Evolutionary conservation across 2,888 invertebrate genomes (phyloP), one percentile per base, ranked within the genome.

Genomic region (Drosophila atripex): DNA sequence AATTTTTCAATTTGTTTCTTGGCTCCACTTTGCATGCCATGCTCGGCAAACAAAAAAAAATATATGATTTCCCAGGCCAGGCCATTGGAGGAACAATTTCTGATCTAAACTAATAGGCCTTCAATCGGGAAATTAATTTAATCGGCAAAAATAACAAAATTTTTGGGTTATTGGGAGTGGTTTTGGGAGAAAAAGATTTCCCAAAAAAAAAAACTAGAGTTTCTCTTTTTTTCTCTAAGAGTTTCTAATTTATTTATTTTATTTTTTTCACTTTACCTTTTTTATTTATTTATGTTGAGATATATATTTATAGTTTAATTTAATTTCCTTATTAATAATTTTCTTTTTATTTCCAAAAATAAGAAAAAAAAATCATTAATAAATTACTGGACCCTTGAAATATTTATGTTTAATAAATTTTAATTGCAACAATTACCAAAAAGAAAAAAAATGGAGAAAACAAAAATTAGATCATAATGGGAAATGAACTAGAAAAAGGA

Each of bases 1-100:
- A 80, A 86, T 86, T 80, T 80, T 86, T 86, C 86, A 86, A 80
- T 80, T 80, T 82, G 85, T 80, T 71, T 71, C 63, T 69, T 66
- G 75, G 69, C 11, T 30, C 9, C 23, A 30, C 41, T 16, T 63
- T 46, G 66, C 63, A 64, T 39, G 63, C 65, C 65, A 28, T 9
- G 28, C 2, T 28, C 9, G 45, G 21, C 9, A 25, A 21, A 45
- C 45, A 64, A 8, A 28, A 9, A 28, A 6, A 25, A 1, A 25
- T 9, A 9, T 50, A 43, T 47, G 41, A 41, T 41, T 41, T 18
- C 18, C 9, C 11, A 41, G 65, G 12, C 14, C 18, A 30, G 21
- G 49, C 63, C 41, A 50, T 61, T 61, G 46, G 38, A 59, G 25
- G 30, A 45, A 59, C 45, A 28, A 21, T 30, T 14, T 16, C 21